Percentiles rank a stretch among this genome's conserved stretches.
Evolutionary conservation across 1,140 invertebrate species (phyloP).

Genomic region (Trichoplusia ni): DNA sequence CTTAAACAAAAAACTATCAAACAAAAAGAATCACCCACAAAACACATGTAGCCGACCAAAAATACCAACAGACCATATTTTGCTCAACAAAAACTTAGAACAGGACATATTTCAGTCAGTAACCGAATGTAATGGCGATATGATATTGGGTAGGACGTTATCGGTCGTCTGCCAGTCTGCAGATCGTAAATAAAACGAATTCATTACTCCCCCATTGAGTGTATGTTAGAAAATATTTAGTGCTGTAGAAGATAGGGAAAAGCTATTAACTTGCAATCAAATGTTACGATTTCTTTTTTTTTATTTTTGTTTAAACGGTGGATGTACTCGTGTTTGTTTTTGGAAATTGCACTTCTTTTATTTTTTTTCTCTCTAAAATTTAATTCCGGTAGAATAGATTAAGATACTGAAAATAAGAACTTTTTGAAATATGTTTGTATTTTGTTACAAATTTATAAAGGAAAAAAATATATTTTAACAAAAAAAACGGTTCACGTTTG

Average conservation of each 20-base stretch:
- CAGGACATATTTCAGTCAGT: constrained; percentile 59
- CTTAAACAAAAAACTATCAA: too few species aligned
- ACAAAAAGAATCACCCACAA: too few species aligned
- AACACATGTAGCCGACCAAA: background rate
- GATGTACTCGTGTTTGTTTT: too few species aligned
- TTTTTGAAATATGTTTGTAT: too few species aligned
- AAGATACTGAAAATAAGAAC: too few species aligned
- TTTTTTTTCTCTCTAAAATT: too few species aligned
- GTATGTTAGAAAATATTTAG: constrained; percentile 66
- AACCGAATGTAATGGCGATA: constrained; percentile 71
- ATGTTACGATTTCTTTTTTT: background rate
- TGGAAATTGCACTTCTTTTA: too few species aligned
- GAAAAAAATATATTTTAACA: too few species aligned
- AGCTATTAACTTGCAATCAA: constrained; percentile 29
- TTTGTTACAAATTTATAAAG: too few species aligned
- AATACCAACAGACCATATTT: constrained; percentile 24
- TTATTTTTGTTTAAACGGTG: too few species aligned
- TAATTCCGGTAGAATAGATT: too few species aligned
- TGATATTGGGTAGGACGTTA: constrained; percentile 72
- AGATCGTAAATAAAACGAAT: constrained; percentile 71
- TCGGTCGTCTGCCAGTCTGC: constrained; percentile 68
- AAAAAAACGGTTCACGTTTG: too few species aligned
- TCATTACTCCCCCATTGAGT: constrained; percentile 60
- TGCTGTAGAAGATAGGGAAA: constrained; percentile 40
- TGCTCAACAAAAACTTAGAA: constrained; percentile 22